These are phyloP conservation scores for Lithophane semibrunnea DNA, from an alignment of 2,888 invertebrate genomes.

Conservation along the genomic window DNA sequence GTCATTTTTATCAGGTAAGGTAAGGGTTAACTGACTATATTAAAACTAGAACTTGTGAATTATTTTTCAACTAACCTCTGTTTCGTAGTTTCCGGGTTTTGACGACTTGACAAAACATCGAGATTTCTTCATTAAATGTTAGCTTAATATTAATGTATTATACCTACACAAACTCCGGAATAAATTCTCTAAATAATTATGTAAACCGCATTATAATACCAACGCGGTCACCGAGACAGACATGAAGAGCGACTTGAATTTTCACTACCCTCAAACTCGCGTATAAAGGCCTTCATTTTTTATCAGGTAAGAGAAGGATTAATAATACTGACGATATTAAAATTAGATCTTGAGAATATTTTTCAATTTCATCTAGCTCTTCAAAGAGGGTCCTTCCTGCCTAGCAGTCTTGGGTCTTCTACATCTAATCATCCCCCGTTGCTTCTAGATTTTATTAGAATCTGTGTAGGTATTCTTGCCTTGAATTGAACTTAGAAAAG, in stretches of 20 bases:
- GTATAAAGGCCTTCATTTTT: no score
- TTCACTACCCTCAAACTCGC: no score
- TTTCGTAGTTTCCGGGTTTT: background rate
- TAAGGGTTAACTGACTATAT: conserved; percentile 34
- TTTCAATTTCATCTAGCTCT: conserved; percentile 10
- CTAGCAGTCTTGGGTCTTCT: conserved; percentile 22
- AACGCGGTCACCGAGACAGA: no score
- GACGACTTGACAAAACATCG: background rate
- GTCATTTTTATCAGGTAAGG: conserved; percentile 52
- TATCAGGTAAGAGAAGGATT: no score
- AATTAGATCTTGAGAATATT: conserved; percentile 1
- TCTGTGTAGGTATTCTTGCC: background rate
- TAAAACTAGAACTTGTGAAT: background rate
- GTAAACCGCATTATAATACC: background rate
- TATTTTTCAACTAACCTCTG: background rate
- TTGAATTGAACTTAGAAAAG: conserved; percentile 9
- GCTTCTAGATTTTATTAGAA: background rate
- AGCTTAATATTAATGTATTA: background rate
- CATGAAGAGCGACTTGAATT: no score
- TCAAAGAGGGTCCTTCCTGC: conserved; percentile 14
- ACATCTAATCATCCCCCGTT: conserved; percentile 14
- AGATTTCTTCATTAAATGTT: background rate
- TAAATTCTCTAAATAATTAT: background rate
- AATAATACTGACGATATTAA: background rate
- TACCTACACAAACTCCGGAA: background rate